Conservation (phyloP, 2,113 vertebrate genomes). For the Ictalurus punctatus region DNA sequence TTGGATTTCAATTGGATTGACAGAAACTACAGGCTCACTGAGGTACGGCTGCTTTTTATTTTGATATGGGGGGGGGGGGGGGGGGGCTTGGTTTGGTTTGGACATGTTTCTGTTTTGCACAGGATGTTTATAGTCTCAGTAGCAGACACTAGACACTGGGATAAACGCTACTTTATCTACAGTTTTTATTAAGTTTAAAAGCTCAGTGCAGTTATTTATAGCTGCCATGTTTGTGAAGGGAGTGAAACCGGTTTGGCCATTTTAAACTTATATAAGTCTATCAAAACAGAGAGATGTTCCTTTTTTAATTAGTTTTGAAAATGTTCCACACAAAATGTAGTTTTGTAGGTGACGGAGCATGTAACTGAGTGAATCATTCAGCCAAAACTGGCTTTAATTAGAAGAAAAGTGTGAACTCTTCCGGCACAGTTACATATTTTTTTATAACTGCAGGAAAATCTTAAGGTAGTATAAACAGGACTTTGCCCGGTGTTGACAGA, state of each 20-base stretch:
- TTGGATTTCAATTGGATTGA: neutral
- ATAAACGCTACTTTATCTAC: neutral
- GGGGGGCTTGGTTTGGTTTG: neutral
- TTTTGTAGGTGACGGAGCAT: neutral
- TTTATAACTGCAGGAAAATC: slow-evolving; percentile 7
- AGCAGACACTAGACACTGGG: neutral
- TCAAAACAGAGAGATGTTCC: neutral
- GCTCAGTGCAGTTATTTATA: neutral
- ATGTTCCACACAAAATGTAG: neutral
- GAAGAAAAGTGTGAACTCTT: neutral
- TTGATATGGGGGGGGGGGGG: neutral
- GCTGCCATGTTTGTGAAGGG: neutral
- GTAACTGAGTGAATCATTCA: neutral
- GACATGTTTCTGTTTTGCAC: neutral
- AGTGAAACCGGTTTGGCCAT: neutral
- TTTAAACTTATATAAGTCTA: neutral
- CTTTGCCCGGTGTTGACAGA: slow-evolving; percentile 42
- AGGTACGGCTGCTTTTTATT: slow-evolving; percentile 14
- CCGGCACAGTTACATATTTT: neutral
- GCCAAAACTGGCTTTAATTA: neutral
- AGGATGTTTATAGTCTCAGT: neutral
- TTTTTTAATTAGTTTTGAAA: neutral
- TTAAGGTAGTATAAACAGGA: slow-evolving; percentile 25
- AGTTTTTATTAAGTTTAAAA: neutral
- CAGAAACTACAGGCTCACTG: neutral